Base-by-base conservation (phyloP, 2,113 vertebrate species). In the Nerophis ophidion region DNA sequence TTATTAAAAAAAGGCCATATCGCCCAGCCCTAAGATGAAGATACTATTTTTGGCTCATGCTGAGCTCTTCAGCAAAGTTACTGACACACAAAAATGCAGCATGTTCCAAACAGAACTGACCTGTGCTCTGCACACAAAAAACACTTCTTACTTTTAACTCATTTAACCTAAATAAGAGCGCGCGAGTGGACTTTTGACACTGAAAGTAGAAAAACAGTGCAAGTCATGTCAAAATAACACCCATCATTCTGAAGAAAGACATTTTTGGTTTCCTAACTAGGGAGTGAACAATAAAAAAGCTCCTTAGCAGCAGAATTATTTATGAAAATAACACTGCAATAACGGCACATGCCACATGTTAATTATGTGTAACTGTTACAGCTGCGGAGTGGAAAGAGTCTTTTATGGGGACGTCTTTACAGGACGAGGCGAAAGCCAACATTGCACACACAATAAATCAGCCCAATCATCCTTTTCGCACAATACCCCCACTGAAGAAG, bases 251-350 rank as follows among this genome's bases (percentile, higher is more conserved):
- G 8, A 10, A 57, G 65, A 61, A 74, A 65, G 59, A 34, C 65
- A 75, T 67, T 49, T 49, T 38, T 52, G 11, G 45, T 48, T 48
- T 71, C 74, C 40, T 49, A 47, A 57, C 65, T 65, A 61, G 66
- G 36, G 40, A 63, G 14, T 55, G 52, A 46, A 8, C 11, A 62
- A 66, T 70, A 63, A 71, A 75, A 76, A 66, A 54, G 38, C 59
- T 54, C 48, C 16, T 60, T 65, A 79, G 59, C 71, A 61, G 70
- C 54, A 79, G 61, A 68, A 71, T 75, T 70, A 77, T 81, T 82
- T 83, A 60, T 60, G 81, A 62, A 63, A 77, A 82, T 63, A 82
- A 81, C 71, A 86, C 78, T 65, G 79, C 69, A 85, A 83, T 76
- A 79, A 74, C 80, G 79, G 76, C 58, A 82, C 76, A 81, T 34